Evolutionary conservation across 2,888 invertebrate species (phyloP).

Genomic region (Hyles lineata): DNA sequence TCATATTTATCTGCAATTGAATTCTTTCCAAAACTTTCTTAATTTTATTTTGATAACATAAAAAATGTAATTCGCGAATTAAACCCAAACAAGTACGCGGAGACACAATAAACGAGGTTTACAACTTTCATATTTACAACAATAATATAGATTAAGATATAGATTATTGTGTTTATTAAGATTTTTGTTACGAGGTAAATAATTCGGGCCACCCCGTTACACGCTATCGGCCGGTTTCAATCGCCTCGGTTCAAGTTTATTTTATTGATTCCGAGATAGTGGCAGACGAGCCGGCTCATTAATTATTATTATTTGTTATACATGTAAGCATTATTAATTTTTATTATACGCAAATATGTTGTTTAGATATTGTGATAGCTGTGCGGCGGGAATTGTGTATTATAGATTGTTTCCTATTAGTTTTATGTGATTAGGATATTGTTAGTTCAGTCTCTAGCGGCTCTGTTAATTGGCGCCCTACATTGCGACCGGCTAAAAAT

Average conservation of each 20-base stretch:
- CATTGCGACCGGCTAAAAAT: not conserved
- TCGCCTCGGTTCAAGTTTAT: constrained; percentile 52
- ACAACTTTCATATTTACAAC: not conserved
- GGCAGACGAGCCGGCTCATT: constrained; percentile 7
- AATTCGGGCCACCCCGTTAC: constrained; percentile 56
- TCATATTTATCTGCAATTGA: not conserved
- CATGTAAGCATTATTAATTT: not conserved
- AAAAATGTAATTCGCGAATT: not conserved
- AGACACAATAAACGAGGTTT: not conserved
- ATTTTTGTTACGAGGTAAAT: constrained; percentile 20
- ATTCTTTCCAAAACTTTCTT: not conserved
- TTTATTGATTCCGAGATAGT: constrained; percentile 39
- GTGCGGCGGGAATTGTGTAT: not conserved
- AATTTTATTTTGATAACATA: not conserved
- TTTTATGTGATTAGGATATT: constrained; percentile 1
- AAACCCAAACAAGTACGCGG: not conserved
- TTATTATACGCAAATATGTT: not conserved
- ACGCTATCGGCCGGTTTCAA: constrained; percentile 42
- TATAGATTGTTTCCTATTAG: not conserved
- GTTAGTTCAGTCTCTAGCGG: not conserved
- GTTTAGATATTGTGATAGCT: not conserved
- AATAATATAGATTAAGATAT: not conserved
- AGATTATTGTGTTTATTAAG: constrained; percentile 15
- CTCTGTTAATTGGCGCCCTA: constrained; percentile 5
- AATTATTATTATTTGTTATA: constrained; percentile 5